These are phyloP conservation scores for Uropsilus gracilis DNA, from an alignment of 2,113 vertebrate genomes.

Conservation along the genomic window DNA sequence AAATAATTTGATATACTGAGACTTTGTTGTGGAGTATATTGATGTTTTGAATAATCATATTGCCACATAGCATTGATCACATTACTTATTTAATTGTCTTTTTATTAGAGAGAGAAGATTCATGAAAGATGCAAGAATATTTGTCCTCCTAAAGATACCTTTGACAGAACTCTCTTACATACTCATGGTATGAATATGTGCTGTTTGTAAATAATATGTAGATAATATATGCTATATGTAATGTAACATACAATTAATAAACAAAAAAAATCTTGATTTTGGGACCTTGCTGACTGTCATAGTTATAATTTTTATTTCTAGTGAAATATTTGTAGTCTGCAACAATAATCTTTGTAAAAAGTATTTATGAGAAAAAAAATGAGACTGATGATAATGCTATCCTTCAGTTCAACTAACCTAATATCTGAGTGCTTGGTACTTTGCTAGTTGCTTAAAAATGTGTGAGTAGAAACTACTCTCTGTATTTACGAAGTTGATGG, in stretches of 20 bases:
- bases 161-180: constrained; percentile 88
- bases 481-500: background rate
- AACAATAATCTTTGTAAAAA: constrained; percentile 34
- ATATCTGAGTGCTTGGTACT: background rate
- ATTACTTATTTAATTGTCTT: constrained; percentile 74
- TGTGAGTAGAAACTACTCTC: background rate
- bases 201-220: constrained; percentile 39
- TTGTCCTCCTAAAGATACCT: constrained; percentile 93
- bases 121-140: constrained; percentile 94
- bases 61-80: constrained; percentile 42
- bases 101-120: constrained; percentile 93
- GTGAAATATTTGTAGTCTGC: constrained; percentile 31
- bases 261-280: constrained; percentile 42
- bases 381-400: constrained; percentile 8
- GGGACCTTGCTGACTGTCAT: background rate
- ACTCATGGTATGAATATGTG: constrained; percentile 89
- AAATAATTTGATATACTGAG: constrained; percentile 43
- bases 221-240: constrained; percentile 61
- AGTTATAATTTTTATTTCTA: constrained; percentile 43
- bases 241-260: constrained; percentile 39
- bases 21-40: constrained; percentile 57
- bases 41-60: constrained; percentile 44
- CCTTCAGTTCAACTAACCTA: constrained; percentile 41
- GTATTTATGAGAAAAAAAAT: constrained; percentile 14
- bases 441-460: constrained; percentile 52